Evolutionary conservation across 2,113 vertebrate genomes (phyloP), one percentile per base, ranked within the genome.

Genomic region (Marmota monax): DNA sequence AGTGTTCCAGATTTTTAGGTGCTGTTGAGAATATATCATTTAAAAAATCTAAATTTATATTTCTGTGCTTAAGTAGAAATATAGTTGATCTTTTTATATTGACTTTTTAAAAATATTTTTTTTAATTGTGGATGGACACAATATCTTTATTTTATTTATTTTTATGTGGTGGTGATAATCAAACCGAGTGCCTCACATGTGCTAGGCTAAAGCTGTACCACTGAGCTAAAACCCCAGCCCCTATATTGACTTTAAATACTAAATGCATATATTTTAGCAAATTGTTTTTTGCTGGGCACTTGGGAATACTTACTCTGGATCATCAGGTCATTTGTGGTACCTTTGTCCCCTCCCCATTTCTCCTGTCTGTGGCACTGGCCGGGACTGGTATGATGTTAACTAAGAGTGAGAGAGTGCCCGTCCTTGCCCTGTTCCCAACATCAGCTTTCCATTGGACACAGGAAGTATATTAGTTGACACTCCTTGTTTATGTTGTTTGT

Each of bases 361-460:
- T 48, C 42, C 14, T 42, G 25, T n/a, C 37, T 20, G 2, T 22
- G 6, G 61, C 17, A 0, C 42, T 22, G 67, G 53, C 67, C 12
- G 4, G 1, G 14, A 5, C 4, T 23, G 22, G 61, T 63, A 18
- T 63, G 61, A 63, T 27, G 10, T 16, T n/a, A 27, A 48, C 0
- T 7, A 7, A 16, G 37, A 11, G 63, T 25, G 7, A 37, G 2
- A 37, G 18, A 23, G 12, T 11, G 6, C 17, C 2, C 0, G 0
- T 12, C 7, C 17, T 13, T 82, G 11, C 37, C n/a, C 51, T 1
- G 1, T 58, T 29, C 13, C 45, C 67, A 65, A 10, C 16, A 2
- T 8, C 10, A 7, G 14, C 1, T 1, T 29, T 51, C 25, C 2
- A 1, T 20, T 34, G 51, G 20, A 29, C 7, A 17, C 37, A 4